These are phyloP conservation scores for Trissonchulus sp. DNA, from an alignment of 2,888 invertebrate species.

Conservation along the genomic window DNA sequence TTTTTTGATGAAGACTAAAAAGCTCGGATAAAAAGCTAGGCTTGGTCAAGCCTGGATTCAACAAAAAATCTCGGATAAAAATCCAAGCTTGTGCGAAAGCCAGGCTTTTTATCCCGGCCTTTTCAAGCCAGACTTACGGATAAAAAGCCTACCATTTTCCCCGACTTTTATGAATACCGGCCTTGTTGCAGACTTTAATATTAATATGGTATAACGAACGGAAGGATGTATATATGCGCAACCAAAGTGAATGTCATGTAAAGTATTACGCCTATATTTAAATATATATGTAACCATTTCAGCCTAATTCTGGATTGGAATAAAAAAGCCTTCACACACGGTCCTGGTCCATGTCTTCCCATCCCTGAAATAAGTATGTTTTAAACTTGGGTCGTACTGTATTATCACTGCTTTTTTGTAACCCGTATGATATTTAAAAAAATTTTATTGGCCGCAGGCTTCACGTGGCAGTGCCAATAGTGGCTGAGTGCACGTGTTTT, in stretches of 20 bases:
- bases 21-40: background rate
- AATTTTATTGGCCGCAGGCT: too few relatives aligned
- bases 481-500: too few relatives aligned
- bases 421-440: too few relatives aligned
- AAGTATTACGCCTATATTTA: background rate
- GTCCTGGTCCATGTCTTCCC: constrained; percentile 44
- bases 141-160: background rate
- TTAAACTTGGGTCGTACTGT: background rate
- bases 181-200: background rate
- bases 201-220: background rate
- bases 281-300: constrained; percentile 29
- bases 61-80: background rate
- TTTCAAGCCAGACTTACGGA: background rate
- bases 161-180: background rate
- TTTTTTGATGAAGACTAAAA: background rate
- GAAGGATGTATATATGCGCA: background rate
- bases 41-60: too few relatives aligned
- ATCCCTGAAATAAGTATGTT: constrained; percentile 35
- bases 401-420: constrained; percentile 31
- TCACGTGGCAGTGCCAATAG: too few relatives aligned
- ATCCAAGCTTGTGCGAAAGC: background rate
- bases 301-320: constrained; percentile 45
- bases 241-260: too few relatives aligned
- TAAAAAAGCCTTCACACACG: constrained; percentile 45
- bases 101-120: background rate